Conservation (phyloP, 1,140 invertebrate species). For the Scaptomyza pallida region DNA sequence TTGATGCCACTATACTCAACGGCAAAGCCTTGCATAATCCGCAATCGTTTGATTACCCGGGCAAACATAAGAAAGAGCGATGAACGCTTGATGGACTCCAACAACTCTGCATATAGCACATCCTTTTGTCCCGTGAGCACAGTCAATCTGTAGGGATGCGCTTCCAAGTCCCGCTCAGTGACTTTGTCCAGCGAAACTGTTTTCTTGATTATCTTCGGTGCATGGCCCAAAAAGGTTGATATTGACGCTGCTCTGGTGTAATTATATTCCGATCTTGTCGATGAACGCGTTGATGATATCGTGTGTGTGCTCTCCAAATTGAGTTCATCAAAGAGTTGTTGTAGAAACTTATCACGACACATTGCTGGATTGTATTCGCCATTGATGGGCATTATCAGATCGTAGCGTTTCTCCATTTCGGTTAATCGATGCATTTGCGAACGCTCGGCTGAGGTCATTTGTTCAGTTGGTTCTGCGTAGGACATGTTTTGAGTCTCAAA, state of each 20-base stretch:
- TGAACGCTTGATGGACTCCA: constrained; percentile 21
- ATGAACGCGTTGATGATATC: too few relatives aligned
- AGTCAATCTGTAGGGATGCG: not conserved
- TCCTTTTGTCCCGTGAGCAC: not conserved
- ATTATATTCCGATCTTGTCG: too few relatives aligned
- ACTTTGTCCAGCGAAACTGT: not conserved
- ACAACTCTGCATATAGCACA: constrained; percentile 6
- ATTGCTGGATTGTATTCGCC: not conserved
- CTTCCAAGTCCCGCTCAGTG: not conserved
- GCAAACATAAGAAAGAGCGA: constrained; percentile 27
- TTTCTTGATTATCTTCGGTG: not conserved
- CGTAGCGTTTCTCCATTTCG: constrained; percentile 11
- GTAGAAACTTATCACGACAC: constrained; percentile 41
- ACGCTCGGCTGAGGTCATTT: not conserved
- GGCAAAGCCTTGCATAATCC: constrained; percentile 5
- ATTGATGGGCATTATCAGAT: constrained; percentile 29
- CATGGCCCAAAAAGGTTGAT: not conserved
- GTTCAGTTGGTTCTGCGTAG: too few relatives aligned
- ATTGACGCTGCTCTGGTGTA: too few relatives aligned
- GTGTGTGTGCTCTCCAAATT: not conserved
- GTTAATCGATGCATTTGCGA: not conserved
- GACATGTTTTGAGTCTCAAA: not conserved
- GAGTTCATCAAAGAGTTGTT: constrained; percentile 13
- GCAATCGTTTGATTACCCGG: constrained; percentile 2
- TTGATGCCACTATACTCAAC: not conserved